A percentile compares a stretch with the other conserved stretches of the same genome.
Conservation (phyloP, 2,888 invertebrate genomes). For the Conomelus anceps region DNA sequence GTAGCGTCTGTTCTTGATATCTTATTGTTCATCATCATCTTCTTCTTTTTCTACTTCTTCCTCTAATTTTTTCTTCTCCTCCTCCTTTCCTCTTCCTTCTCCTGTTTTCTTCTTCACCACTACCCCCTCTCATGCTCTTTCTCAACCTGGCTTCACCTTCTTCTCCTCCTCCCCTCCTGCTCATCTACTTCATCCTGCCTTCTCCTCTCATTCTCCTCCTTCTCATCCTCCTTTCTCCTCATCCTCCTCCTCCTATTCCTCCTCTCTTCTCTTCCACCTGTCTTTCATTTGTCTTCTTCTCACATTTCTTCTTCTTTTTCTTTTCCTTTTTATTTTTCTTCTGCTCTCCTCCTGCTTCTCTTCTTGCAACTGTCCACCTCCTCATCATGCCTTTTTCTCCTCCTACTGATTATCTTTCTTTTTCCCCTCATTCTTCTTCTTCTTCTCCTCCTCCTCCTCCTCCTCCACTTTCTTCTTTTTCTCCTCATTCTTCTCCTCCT, state of each 20-base stretch:
- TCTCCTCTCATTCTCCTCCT: background rate
- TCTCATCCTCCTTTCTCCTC: background rate
- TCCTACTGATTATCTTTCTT: background rate
- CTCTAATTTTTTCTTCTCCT: too few relatives aligned
- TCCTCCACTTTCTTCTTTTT: background rate
- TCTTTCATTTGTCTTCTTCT: too few relatives aligned
- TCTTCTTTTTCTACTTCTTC: too few relatives aligned
- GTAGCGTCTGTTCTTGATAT: too few relatives aligned
- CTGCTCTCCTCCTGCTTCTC: background rate
- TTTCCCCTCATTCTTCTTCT: background rate
- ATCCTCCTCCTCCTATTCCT: background rate
- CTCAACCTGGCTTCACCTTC: too few relatives aligned
- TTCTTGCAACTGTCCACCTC: background rate
- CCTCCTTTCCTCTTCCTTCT: too few relatives aligned
- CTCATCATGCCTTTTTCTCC: background rate
- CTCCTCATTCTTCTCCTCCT: background rate
- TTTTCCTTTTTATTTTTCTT: too few relatives aligned
- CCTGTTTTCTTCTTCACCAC: too few relatives aligned
- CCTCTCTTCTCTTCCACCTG: too few relatives aligned
- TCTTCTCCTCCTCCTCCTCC: background rate
- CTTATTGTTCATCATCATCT: too few relatives aligned
- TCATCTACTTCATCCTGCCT: background rate
- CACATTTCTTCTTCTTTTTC: too few relatives aligned
- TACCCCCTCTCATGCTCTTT: too few relatives aligned
- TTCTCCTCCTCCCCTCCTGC: slow-evolving; percentile 3